Conservation (phyloP, 1,140 invertebrate species). For the Drosophila persimilis region DNA sequence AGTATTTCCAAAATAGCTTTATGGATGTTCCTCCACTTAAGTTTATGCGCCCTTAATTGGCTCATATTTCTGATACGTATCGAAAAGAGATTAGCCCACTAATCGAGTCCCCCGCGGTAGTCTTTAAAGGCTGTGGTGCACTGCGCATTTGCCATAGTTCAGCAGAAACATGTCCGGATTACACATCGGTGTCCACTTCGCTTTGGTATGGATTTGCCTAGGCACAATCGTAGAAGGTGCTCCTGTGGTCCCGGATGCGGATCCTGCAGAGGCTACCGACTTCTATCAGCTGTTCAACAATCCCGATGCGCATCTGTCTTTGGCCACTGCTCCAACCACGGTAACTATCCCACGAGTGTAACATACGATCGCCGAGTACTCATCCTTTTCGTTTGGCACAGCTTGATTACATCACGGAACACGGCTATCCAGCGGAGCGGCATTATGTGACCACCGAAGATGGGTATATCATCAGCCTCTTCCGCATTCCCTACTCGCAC, state of each 20-base stretch:
- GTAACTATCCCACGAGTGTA: slow-evolving; percentile 5
- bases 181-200: neutral
- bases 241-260: neutral
- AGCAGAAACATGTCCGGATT: slow-evolving; percentile 15
- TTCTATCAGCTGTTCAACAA: slow-evolving; percentile 47
- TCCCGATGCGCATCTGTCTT: slow-evolving; percentile 28
- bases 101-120: neutral
- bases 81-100: slow-evolving; percentile 1
- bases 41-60: slow-evolving; percentile 23
- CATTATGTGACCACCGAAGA: slow-evolving; percentile 83
- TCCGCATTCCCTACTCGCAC: slow-evolving; percentile 83
- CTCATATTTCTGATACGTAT: slow-evolving; percentile 16
- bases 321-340: slow-evolving; percentile 33
- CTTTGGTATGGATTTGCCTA: slow-evolving; percentile 3
- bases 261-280: slow-evolving; percentile 1
- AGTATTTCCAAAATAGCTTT: neutral
- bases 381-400: neutral
- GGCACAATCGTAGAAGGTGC: neutral
- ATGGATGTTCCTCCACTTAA: neutral
- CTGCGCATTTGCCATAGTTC: slow-evolving; percentile 8
- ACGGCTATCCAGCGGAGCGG: slow-evolving; percentile 84
- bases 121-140: slow-evolving; percentile 13
- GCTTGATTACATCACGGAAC: slow-evolving; percentile 27
- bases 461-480: slow-evolving; percentile 84
- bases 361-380: neutral